A percentile compares a stretch with the other conserved stretches of the same genome.
Evolutionary conservation across 2,797 vertebrate species (phyloP).

Genomic region (Sphenopsis melanotis): DNA sequence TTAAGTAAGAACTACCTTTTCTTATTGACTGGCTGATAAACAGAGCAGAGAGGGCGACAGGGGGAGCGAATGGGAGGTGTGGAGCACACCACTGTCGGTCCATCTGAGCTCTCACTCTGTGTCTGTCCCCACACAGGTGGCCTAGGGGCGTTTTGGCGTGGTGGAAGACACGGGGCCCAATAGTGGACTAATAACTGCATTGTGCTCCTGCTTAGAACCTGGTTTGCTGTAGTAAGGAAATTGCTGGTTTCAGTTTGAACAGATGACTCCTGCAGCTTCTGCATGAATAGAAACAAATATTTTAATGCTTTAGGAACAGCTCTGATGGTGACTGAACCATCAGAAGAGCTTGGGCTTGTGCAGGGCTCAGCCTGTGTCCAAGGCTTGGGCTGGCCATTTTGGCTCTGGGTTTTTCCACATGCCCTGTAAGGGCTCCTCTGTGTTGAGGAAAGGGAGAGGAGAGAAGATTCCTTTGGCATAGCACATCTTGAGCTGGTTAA

Average conservation of each 20-base stretch:
- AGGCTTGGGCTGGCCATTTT: neutral
- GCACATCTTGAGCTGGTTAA: slow-evolving; percentile 19
- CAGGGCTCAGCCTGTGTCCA: neutral
- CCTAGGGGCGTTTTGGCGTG: neutral
- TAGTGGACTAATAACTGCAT: fast-evolving
- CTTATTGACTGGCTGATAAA: slow-evolving; percentile 85
- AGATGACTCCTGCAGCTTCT: neutral
- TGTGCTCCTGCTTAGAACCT: neutral
- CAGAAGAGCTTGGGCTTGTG: neutral
- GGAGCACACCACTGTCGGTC: neutral
- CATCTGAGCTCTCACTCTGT: neutral
- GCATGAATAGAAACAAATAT: neutral
- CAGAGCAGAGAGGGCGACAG: slow-evolving; percentile 60
- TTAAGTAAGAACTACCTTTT: slow-evolving; percentile 89
- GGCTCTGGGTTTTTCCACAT: neutral
- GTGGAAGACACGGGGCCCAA: fast-evolving
- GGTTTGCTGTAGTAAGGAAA: neutral
- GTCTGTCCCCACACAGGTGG: fast-evolving
- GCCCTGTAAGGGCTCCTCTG: neutral
- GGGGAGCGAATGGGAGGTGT: neutral
- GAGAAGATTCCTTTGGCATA: neutral
- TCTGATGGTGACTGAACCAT: neutral
- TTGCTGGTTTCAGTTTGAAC: neutral
- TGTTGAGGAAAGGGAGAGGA: neutral
- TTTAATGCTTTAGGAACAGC: neutral